A percentile compares a stretch with the other conserved stretches of the same genome.
phyloP scores from a whole-genome alignment of 2,113 vertebrate genomes.

The Anas platyrhynchos region DNA sequence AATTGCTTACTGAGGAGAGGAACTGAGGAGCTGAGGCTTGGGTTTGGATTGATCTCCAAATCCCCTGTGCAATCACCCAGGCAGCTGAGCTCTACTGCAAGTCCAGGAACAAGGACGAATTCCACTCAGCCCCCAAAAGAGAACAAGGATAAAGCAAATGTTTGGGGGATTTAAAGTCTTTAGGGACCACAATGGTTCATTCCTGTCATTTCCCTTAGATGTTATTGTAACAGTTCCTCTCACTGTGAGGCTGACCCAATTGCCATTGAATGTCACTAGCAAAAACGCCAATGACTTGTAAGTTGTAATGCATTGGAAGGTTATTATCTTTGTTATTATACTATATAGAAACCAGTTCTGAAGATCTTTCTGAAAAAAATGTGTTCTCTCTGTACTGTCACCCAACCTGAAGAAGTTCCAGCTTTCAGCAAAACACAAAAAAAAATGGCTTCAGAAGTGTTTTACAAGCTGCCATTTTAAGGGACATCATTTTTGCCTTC shows the following conservation, averaged over 20 bases:
- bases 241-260: neutral
- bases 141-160: constrained; percentile 32
- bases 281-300: constrained; percentile 9
- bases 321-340: neutral
- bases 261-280: neutral
- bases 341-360: neutral
- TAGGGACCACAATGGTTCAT: neutral
- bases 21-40: neutral
- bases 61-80: constrained; percentile 13
- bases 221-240: neutral
- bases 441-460: neutral
- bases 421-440: neutral
- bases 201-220: neutral
- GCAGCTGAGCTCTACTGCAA: neutral
- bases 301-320: neutral
- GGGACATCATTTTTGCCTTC: neutral
- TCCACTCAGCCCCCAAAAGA: neutral
- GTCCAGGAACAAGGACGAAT: constrained; percentile 1
- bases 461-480: neutral
- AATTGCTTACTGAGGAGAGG: neutral
- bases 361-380: neutral
- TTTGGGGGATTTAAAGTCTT: constrained; percentile 39
- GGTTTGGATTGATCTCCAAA: constrained; percentile 41
- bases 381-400: neutral
- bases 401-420: neutral